Evolutionary conservation across 2,888 invertebrate species (phyloP).

Genomic region (Leucania comma): DNA sequence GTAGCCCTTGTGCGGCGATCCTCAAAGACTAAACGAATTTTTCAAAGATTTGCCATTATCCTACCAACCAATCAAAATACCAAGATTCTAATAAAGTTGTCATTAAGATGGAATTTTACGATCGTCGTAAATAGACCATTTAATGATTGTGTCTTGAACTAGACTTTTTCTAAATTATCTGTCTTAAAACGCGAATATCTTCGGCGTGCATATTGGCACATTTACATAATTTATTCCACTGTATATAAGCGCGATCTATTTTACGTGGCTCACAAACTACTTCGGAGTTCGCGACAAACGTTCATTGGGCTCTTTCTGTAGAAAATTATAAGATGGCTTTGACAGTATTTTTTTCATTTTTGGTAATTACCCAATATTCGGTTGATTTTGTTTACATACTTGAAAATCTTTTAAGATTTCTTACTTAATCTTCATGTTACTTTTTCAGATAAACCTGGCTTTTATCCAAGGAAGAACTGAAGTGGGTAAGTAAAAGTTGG

Average conservation of each 20-base stretch:
- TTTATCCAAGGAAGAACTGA: constrained; percentile 52
- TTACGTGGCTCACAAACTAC: constrained; percentile 53
- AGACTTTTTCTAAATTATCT: constrained; percentile 23
- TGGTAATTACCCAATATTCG: constrained; percentile 34
- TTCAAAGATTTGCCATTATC: not conserved
- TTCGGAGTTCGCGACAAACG: constrained; percentile 44
- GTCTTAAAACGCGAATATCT: constrained; percentile 34
- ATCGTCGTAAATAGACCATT: constrained; percentile 3
- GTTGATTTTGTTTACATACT: not conserved
- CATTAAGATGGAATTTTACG: not conserved
- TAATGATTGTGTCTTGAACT: constrained; percentile 4
- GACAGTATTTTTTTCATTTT: constrained; percentile 42
- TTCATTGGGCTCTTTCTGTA: constrained; percentile 30
- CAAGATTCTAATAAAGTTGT: not conserved
- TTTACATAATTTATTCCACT: constrained; percentile 60
- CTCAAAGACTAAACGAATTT: not conserved
- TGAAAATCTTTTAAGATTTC: not conserved
- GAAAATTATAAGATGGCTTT: constrained; percentile 41
- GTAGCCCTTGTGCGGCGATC: too few species aligned
- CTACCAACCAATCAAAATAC: not conserved
- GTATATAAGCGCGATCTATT: constrained; percentile 64
- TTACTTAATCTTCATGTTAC: not conserved
- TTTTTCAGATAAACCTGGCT: constrained; percentile 54
- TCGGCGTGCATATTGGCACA: constrained; percentile 49
- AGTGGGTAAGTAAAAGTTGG: constrained; percentile 59